Evolutionary conservation across 2,113 vertebrate species (phyloP), one percentile per base, ranked within the genome.

Genomic region (Phyllostomus hastatus): DNA sequence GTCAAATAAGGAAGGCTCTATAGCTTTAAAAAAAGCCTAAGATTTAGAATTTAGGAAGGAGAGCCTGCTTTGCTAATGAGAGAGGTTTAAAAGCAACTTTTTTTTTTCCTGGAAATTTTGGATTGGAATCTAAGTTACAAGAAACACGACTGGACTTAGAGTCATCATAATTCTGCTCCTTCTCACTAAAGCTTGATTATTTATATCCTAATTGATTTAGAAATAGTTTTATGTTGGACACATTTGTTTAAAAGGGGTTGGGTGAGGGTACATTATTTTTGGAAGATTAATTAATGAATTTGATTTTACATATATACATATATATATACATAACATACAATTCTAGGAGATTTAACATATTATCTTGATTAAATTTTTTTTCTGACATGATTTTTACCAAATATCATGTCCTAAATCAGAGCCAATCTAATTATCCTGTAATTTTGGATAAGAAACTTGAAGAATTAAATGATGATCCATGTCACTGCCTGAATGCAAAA

Each of bases 321-420:
- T 35, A 31, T 1, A 46, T n/a, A 80, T 35, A 41, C 20, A 85
- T 57, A 76, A 12, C 28, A 87, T 38, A 84, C 8, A 89, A 14
- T 66, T 54, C 57, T 80, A 70, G 83, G 52, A 78, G 15, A 1
- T 92, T 91, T 50, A 46, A 50, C 70, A 66, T 91, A 54, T 72
- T 82, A 86, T 73, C 57, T 90, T 89, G 9, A 94, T 54, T 88
- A 92, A 83, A 52, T 28, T 84, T 50, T 80, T 80, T 82, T 94
- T 33, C 6, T 48, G 61, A 35, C 10, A 41, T 48, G 1, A 78
- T 75, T 83, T 46, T 79, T 31, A 93, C 3, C 22, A 50, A 79
- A 4, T 75, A 84, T 43, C 66, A 43, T 83, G 28, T 79, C 31
- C 35, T 81, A 67, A 54, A 76, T 5, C 72, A 57, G 10, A 64